Conservation (phyloP, 2,113 vertebrate genomes). For the Labrus mixtus region DNA sequence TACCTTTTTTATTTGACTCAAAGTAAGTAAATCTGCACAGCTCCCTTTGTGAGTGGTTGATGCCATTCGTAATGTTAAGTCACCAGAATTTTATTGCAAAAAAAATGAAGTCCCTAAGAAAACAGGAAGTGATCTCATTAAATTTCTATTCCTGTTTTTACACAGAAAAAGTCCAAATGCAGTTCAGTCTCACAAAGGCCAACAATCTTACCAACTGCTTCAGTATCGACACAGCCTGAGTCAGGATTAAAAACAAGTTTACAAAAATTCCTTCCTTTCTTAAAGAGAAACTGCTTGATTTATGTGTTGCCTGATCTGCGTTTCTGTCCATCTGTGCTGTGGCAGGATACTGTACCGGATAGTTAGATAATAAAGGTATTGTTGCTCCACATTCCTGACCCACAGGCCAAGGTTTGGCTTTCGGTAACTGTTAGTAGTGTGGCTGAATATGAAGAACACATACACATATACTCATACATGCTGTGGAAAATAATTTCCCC, state of each 20-base stretch:
- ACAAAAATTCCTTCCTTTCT: too few relatives aligned
- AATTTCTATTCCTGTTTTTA: slow-evolving; percentile 1
- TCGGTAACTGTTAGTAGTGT: neutral
- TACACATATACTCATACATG: too few relatives aligned
- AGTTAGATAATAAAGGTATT: neutral
- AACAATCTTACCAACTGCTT: neutral
- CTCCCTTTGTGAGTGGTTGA: neutral
- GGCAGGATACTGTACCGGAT: neutral
- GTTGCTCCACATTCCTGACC: neutral
- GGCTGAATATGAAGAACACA: too few relatives aligned
- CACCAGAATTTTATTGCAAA: neutral
- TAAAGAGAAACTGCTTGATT: neutral
- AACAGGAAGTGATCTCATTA: slow-evolving; percentile 11
- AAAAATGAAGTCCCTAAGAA: neutral
- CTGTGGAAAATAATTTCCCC: too few relatives aligned
- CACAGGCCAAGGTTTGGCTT: neutral
- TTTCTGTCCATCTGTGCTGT: neutral
- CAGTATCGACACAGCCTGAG: neutral
- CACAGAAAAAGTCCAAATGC: accelerated
- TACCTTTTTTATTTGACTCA: neutral
- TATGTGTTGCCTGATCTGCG: neutral
- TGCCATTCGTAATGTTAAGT: neutral
- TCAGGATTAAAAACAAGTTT: neutral
- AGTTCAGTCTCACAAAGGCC: neutral
- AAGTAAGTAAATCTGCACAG: neutral